Evolutionary conservation across 2,113 vertebrate genomes (phyloP), one percentile per base, ranked within the genome.

Genomic region (Chaetorhynchus papuensis): DNA sequence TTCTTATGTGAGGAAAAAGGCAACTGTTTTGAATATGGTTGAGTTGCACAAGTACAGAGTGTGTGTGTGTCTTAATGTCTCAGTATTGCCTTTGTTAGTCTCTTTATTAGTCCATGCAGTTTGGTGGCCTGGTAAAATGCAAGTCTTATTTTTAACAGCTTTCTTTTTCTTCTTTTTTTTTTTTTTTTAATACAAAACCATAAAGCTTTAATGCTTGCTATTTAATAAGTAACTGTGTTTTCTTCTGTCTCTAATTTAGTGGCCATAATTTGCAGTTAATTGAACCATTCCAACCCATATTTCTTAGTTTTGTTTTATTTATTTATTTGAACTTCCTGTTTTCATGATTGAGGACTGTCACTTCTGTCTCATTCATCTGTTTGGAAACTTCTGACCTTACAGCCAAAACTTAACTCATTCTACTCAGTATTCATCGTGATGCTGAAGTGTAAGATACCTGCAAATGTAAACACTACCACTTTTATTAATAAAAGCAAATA

Each of bases 401-500:
- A 87, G 50, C 91, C 83, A 89, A 93, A 91, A 96, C 57, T 81
- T 90, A 76, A 95, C 64, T 92, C 79, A 35, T 93, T 95, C 89
- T 96, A 88, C 90, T 95, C 96, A 97, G 93, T 95, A 95, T 97
- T 97, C 94, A 75, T 94, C 61, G 3, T 96, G 95, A 96, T 97
- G 93, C 95, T 97, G 94, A 97, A 96, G 90, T 96, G 96, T 96
- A 97, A 95, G 83, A 93, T 94, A 93, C 89, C 83, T 93, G 93
- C 93, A 97, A 96, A 96, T 97, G 95, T 97, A 97, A 96, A 95
- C 95, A 96, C 94, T 97, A 97, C 94, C 93, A 96, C 96, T 97
- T 96, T 94, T 95, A 95, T 81, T 93, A 97, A 97, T 97, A 97
- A 97, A 97, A 96, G 93, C 88, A 91, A 97, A 94, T 94, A 70